Evolutionary conservation across 1,140 invertebrate genomes (phyloP).

Genomic region (Ylistrum balloti): DNA sequence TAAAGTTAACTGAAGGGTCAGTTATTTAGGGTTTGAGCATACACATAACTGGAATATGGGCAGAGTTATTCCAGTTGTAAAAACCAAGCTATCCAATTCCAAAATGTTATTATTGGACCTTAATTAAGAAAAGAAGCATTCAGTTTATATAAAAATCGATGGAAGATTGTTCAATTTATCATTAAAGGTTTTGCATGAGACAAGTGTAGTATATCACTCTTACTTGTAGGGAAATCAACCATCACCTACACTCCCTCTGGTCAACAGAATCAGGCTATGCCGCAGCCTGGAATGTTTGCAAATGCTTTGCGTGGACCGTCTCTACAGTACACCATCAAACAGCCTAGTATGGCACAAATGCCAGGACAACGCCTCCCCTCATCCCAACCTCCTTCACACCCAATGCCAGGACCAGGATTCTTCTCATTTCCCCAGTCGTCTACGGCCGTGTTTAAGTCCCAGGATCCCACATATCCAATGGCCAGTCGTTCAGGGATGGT

Average conservation of each 20-base stretch:
- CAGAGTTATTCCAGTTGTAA: no score
- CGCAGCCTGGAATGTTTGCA: constrained; percentile 73
- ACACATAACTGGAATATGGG: neutral
- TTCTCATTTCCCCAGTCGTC: constrained; percentile 62
- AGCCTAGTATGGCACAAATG: constrained; percentile 43
- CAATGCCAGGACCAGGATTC: constrained; percentile 71
- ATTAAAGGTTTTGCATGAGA: no score
- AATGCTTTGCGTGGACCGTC: constrained; percentile 73
- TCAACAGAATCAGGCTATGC: constrained; percentile 59
- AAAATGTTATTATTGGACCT: no score
- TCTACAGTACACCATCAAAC: constrained; percentile 71
- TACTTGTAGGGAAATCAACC: constrained; percentile 64
- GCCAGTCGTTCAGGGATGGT: constrained; percentile 9
- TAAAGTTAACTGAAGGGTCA: no score
- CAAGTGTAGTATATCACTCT: neutral
- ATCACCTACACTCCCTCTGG: constrained; percentile 68
- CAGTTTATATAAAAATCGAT: no score
- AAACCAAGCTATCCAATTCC: no score
- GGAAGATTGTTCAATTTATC: no score
- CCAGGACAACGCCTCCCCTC: neutral
- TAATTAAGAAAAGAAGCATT: no score
- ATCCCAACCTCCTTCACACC: constrained; percentile 41
- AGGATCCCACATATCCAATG: neutral
- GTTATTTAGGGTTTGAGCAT: no score
- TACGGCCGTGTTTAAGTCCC: constrained; percentile 36